Base-by-base conservation (phyloP, 2,888 invertebrate genomes). In the Dryocosmus kuriphilus region DNA sequence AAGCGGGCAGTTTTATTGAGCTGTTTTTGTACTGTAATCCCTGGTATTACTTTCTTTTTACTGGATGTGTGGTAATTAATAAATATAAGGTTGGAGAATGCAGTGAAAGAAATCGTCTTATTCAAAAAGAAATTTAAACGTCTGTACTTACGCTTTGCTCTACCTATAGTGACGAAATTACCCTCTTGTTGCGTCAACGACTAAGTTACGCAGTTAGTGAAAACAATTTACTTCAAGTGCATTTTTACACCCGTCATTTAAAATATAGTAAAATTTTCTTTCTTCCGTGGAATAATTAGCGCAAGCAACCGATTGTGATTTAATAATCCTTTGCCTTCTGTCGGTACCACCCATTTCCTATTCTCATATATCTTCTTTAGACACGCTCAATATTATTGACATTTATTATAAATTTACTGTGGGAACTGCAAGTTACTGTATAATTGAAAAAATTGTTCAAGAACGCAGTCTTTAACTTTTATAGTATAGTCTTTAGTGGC, bases 271-370 rank as follows among this genome's bases (percentile, higher is more conserved):
- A 46, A 51, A 41, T 51, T 32, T 71, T 51, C 51, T 71, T 30
- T 51, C 32, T 32, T 57, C 6, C 30, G 27, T 19, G 71, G 51
- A 71, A 71, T 71, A 71, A 71, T 71, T 71, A 71, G 30, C 27
- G 9, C 30, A 71, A 51, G 51, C 51, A 30, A 51, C n/a, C 51
- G 30, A 30, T 71, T 14, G 51, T 46, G 71, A 30, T 51, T 71
- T 71, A 41, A 22, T 67, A 46, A 67, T 67, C 67, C 67, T 67
- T 67, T 41, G 27, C 67, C 67, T 67, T 46, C 41, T 67, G 67
- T 27, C 6, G 27, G 46, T 46, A 67, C 46, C 71, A 71, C 51
- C 30, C 71, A 32, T 71, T 71, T 46, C 71, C 46, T 71, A 51
- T 51, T 71, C 67, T 27, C 27, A 46, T 71, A 71, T 71, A 30